Base-by-base conservation (phyloP, 2,888 invertebrate species). In the Deroplatys truncata region DNA sequence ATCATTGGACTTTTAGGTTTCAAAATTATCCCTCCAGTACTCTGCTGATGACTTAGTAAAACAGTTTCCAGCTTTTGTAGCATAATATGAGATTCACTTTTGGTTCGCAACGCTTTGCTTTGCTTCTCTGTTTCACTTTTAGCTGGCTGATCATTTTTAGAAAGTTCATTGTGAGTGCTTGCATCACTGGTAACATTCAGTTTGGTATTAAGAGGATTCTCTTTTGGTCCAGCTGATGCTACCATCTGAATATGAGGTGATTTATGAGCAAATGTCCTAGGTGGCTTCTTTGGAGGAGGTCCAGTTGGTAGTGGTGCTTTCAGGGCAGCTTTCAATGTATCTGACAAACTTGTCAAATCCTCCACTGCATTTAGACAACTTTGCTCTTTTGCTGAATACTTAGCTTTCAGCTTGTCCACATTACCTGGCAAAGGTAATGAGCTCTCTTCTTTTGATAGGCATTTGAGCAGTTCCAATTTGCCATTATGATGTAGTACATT, bases 211-310 rank as follows among this genome's bases (percentile, higher is more conserved):
- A 56, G 2, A 56, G 56, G 25, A 15, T 20, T 1, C 56, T 72
- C 56, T 86, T 88, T 84, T n/a, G 56, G 29, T 28, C 85, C 86
- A 20, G 72, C 35, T 72, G 10, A 49, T 28, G 28, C 82, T 25
- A 13, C 28, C 10, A n/a, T 35, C 56, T 72, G 56, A 20, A 25
- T 7, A 1, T 72, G 56, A 82, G 88, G 56, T 13, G 88, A 56
- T 49, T 88, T 89, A 91, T 94, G 94, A 82, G 94, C 93, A 91
- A 96, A 96, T 1, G 95, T 95, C 91, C 97, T 93, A 0, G 97
- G 97, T 2, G 97, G 97, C 92, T 97, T 97, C 92, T 96, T 96
- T 0, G 97, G 97, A 0, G 97, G 96, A 9, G 97, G 96, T 0
- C 96, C 97, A 7, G 93, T 91, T 0, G 97, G 97, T 86, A 97